Percentiles rank a stretch among this genome's conserved stretches.
These are phyloP conservation scores for Pogonophryne albipinna DNA, from an alignment of 2,797 vertebrate species.

Conservation along the genomic window DNA sequence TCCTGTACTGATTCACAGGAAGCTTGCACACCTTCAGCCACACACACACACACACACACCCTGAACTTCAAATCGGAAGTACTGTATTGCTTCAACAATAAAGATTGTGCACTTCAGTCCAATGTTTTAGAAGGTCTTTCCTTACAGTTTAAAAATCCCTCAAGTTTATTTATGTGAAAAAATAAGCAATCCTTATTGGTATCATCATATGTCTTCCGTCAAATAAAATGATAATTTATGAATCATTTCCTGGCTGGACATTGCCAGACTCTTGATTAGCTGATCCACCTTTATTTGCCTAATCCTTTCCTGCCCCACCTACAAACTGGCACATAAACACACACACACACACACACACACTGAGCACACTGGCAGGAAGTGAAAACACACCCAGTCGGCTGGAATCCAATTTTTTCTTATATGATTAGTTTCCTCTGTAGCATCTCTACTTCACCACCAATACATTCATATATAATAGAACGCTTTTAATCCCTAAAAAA, in stretches of 20 bases:
- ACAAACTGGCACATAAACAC: constrained; percentile 41
- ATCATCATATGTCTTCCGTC: neutral
- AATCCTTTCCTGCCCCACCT: constrained; percentile 58
- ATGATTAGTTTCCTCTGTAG: constrained; percentile 6
- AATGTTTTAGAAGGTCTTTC: neutral
- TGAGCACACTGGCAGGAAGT: too few relatives aligned
- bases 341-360: constrained; percentile 3
- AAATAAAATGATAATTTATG: constrained; percentile 24
- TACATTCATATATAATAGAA: neutral
- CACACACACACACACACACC: neutral
- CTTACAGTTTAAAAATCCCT: neutral
- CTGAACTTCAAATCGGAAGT: neutral
- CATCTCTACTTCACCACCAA: constrained; percentile 18
- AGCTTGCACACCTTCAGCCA: constrained; percentile 1
- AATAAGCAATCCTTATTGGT: neutral
- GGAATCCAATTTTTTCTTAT: constrained; percentile 34
- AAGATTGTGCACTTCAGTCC: neutral
- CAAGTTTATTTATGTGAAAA: neutral
- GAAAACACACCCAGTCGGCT: constrained; percentile 61
- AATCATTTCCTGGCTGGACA: constrained; percentile 68
- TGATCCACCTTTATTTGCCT: constrained; percentile 68
- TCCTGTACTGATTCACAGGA: constrained; percentile 35
- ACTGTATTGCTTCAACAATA: constrained; percentile 1
- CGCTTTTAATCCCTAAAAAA: neutral
- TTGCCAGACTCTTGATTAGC: constrained; percentile 52